Conservation (phyloP, 1,140 invertebrate genomes). For the Mylabris phalerata region DNA sequence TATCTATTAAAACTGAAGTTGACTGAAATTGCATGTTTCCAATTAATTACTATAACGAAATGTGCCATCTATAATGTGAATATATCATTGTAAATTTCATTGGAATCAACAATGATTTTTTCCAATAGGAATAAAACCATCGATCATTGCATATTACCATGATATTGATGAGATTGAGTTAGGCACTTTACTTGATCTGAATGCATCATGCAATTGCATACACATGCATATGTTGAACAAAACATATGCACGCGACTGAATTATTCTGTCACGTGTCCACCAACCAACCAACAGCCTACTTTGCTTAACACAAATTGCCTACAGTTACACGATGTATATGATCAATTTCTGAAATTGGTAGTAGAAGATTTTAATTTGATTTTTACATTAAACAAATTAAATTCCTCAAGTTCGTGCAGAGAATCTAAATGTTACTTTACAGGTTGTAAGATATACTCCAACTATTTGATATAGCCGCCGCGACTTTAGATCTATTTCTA, state of each 20-base stretch:
- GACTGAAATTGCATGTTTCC: conserved; percentile 23
- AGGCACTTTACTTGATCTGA: conserved; percentile 7
- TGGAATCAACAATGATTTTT: too few relatives aligned
- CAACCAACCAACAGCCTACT: conserved; percentile 13
- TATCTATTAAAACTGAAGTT: conserved; percentile 21
- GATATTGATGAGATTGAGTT: conserved; percentile 19
- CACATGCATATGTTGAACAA: conserved; percentile 12
- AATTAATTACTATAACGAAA: conserved; percentile 12
- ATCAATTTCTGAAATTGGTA: conserved; percentile 24
- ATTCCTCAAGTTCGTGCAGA: too few relatives aligned
- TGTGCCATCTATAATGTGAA: too few relatives aligned
- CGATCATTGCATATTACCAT: conserved; percentile 3
- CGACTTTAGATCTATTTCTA: too few relatives aligned
- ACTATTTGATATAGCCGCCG: too few relatives aligned
- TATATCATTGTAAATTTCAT: too few relatives aligned
- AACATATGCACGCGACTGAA: conserved; percentile 31
- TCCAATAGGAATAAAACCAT: too few relatives aligned
- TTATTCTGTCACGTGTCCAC: conserved; percentile 25
- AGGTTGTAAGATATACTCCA: too few relatives aligned
- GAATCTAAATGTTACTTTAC: too few relatives aligned
- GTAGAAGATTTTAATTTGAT: conserved; percentile 19
- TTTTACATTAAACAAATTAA: background rate
- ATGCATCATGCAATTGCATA: conserved; percentile 18
- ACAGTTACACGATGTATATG: conserved; percentile 20
- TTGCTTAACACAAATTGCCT: conserved; percentile 27